Conservation (phyloP, 2,888 invertebrate species). For the Hetaerina titia region DNA sequence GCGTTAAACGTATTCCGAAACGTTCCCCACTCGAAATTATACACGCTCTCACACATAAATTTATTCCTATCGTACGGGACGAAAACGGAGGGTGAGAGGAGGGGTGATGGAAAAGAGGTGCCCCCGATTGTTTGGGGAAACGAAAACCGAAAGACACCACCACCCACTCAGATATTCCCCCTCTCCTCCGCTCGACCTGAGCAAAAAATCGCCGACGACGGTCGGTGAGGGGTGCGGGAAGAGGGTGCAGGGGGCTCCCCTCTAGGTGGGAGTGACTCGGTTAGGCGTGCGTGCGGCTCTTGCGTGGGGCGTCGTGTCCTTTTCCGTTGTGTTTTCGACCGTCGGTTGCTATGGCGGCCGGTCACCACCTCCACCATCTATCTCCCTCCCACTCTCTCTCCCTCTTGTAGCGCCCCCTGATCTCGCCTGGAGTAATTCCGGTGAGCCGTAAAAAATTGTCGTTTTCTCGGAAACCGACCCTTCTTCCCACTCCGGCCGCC, state of each 20-base stretch:
- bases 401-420: neutral
- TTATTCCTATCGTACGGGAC: too few species aligned
- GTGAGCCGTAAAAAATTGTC: constrained; percentile 16
- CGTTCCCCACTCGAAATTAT: too few species aligned
- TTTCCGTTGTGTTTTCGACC: neutral
- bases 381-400: neutral
- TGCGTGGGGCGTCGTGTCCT: neutral
- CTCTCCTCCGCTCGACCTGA: too few species aligned
- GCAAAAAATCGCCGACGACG: too few species aligned
- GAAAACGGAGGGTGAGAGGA: too few species aligned
- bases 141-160: too few species aligned
- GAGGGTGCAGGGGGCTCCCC: neutral
- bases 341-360: neutral
- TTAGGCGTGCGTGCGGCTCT: neutral
- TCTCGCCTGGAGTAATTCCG: neutral
- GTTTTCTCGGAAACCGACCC: neutral
- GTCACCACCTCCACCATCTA: neutral
- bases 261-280: neutral
- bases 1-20: too few species aligned
- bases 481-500: neutral
- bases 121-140: too few species aligned
- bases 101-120: too few species aligned
- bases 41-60: too few species aligned
- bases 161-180: too few species aligned
- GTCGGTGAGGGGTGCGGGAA: too few species aligned